Evolutionary conservation across 2,888 invertebrate species (phyloP), one percentile per base, ranked within the genome.

Genomic region (Ceramica pisi): DNA sequence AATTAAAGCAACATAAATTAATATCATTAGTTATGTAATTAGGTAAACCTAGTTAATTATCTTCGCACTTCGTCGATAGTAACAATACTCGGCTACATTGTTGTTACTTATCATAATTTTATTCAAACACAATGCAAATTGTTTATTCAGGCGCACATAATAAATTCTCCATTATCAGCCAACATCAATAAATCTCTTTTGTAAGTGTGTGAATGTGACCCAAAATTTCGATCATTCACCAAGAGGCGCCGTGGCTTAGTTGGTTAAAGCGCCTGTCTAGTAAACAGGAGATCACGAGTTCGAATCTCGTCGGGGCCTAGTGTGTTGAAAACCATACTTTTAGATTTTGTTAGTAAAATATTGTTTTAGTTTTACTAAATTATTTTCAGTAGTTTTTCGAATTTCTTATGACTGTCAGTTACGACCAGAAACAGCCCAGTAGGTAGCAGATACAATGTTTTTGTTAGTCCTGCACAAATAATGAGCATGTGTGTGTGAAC

Each of bases 241-340:
- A 81, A n/a, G 86, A 86, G 97, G 96, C 97, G 96, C 97, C 97
- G 97, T 97, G 97, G 97, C 97, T 97, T 97, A 97, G 97, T 97
- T 97, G 97, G 97, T 97, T 97, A 97, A 97, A 97, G 96, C 96
- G 96, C 96, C 96, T 96, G 97, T 97, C 97, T 97, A 97, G 97
- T 97, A 97, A 97, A 97, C 97, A 97, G 97, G 97, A 97, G 97
- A 97, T 97, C 97, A 94, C 95, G 97, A 97, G 97, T 97, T 97
- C 97, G 97, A 97, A 96, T 97, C 97, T 97, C 97, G 96, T 93
- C 97, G 97, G 97, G 96, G 97, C 97, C 97, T 97, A n/a, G 51
- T 31, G 61, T 23, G 59, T 44, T 6, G 7, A 31, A 16, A 31
- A 14, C 46, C 21, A n/a, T 0, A 31, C 50, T 68, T 80, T 75